Base-by-base conservation (phyloP, 30 jellyfish, hydroid and myxozoan species). In the Aurelia coerulea region DNA sequence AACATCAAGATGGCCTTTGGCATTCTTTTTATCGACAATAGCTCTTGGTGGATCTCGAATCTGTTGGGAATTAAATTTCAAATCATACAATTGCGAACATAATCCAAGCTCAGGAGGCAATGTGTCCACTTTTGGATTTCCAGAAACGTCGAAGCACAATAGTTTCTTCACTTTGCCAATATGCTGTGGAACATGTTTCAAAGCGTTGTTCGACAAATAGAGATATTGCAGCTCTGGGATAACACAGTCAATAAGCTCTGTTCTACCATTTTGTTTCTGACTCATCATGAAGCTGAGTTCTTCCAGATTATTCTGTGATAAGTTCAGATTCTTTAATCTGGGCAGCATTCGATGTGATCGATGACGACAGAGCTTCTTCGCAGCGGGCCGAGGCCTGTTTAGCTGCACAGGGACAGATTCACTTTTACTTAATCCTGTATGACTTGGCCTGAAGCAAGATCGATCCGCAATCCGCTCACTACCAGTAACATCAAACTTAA, bases 31-130 rank as follows among this genome's bases (percentile, higher is more conserved):
- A 23, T 94, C 97, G 41, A 85, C 39, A 23, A 88, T 73, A 5
- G 82, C 77, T 51, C 85, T 78, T 5, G 90, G 96, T 3, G 97
- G 97, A 32, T 87, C 88, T n/a, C 91, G 89, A 6, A 94, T 37
- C n/a, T 60, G 84, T 49, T 51, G 79, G 16, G 85, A 70, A 63
- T 88, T 90, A 60, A 94, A 35, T 62, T 79, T 83, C 89, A 94
- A 74, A 52, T 80, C 97, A 60, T 94, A 88, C 32, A 94, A 56
- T 16, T 74, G 78, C 6, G 95, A 58, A 62, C 99, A 94, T 63
- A 81, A 62, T 0, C 99, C 99, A 23, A 94, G 82, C 76, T 94
- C 97, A 0, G 94, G 88, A 1, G 99, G 99, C 67, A 94, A 67
- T 3, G 79, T n/a, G 35, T 74, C 91, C 62, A 88, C 64, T 39